These are phyloP conservation scores for Polyergus mexicanus DNA, from an alignment of 1,140 invertebrate species.

Conservation along the genomic window DNA sequence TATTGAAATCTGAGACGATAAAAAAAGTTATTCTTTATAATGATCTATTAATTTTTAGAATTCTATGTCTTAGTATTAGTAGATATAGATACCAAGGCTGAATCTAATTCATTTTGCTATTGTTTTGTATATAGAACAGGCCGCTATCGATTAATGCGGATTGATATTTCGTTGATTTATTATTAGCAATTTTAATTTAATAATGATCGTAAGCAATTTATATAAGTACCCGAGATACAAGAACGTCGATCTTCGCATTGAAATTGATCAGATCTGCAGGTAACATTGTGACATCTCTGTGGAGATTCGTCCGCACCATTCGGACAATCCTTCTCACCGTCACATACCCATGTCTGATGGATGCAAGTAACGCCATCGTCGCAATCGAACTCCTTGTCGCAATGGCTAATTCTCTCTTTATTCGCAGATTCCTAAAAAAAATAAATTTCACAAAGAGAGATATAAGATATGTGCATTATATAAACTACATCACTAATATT, in stretches of 20 bases:
- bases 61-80: not conserved
- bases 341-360: conserved; percentile 94
- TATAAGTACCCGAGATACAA: conserved; percentile 89
- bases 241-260: conserved; percentile 92
- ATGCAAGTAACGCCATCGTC: conserved; percentile 95
- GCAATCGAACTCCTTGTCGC: conserved; percentile 94
- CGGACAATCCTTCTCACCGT: conserved; percentile 94
- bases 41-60: conserved; percentile 8
- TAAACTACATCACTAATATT: not conserved
- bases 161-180: not conserved
- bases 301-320: conserved; percentile 93
- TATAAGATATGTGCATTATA: not conserved
- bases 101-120: conserved; percentile 1
- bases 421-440: conserved; percentile 37
- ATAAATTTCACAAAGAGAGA: conserved; percentile 2
- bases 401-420: conserved; percentile 85
- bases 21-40: conserved; percentile 9
- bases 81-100: not conserved
- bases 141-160: not conserved
- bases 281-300: conserved; percentile 90
- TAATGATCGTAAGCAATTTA: not conserved
- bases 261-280: conserved; percentile 94
- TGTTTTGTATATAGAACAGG: not conserved
- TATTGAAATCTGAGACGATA: not conserved
- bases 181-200: conserved; percentile 8